Conservation (phyloP, 2,113 vertebrate species). For the Scolopax mira region DNA sequence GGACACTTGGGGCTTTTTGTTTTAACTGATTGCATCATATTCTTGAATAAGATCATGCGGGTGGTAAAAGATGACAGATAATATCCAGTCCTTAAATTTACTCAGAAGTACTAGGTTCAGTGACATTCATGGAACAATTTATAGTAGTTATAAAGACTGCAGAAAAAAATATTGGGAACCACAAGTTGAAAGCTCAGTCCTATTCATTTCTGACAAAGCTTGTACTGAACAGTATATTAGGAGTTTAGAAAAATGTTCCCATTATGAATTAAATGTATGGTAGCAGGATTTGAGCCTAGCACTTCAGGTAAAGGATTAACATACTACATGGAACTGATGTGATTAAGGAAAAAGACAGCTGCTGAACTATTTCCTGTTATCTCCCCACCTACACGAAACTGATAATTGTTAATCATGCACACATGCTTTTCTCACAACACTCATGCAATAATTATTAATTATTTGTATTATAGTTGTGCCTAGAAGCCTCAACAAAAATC, state of each 20-base stretch:
- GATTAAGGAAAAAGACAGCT: not conserved
- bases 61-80: not conserved
- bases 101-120: not conserved
- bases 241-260: not conserved
- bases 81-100: not conserved
- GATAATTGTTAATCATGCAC: not conserved
- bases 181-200: not conserved
- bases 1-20: accelerated
- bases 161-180: not conserved
- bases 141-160: not conserved
- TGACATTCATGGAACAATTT: not conserved
- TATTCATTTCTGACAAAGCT: not conserved
- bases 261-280: not conserved
- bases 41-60: not conserved
- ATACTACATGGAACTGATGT: not conserved
- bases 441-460: not conserved
- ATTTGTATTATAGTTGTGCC: not conserved
- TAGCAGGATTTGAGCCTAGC: not conserved
- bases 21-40: not conserved
- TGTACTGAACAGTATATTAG: not conserved
- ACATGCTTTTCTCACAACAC: not conserved
- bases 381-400: not conserved
- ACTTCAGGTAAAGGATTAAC: not conserved
- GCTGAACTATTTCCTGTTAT: not conserved
- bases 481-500: not conserved